Evolutionary conservation across 2,888 invertebrate genomes (phyloP).

Genomic region (Eledona agricola): DNA sequence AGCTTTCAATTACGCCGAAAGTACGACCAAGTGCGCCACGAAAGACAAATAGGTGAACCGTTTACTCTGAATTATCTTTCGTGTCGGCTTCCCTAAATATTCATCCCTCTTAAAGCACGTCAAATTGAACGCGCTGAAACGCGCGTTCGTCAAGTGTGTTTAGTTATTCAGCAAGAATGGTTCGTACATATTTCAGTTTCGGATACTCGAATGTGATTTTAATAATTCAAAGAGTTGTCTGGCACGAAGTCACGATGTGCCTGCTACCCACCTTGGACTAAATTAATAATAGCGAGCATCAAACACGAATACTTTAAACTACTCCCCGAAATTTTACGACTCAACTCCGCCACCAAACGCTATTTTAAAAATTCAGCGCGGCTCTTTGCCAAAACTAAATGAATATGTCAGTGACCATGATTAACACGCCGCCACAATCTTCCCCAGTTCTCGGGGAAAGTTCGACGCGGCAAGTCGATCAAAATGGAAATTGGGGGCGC

Average conservation of each 20-base stretch:
- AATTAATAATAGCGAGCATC: conserved; percentile 20
- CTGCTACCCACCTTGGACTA: conserved; percentile 15
- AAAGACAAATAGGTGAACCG: too few relatives aligned
- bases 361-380: conserved; percentile 13
- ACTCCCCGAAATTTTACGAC: conserved; percentile 14
- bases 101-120: conserved; percentile 9
- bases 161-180: conserved; percentile 26
- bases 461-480: conserved; percentile 8
- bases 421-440: conserved; percentile 6
- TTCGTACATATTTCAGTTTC: conserved; percentile 28
- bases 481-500: conserved; percentile 11
- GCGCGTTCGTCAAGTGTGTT: conserved; percentile 18
- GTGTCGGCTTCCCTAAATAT: conserved; percentile 11
- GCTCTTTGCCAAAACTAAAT: conserved; percentile 12
- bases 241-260: conserved; percentile 26
- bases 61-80: too few relatives aligned
- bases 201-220: conserved; percentile 27
- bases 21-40: too few relatives aligned
- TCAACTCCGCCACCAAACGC: background rate
- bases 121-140: conserved; percentile 5
- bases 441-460: conserved; percentile 2
- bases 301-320: conserved; percentile 23
- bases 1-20: conserved; percentile 20
- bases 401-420: conserved; percentile 11
- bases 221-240: conserved; percentile 25